phyloP scores from a whole-genome alignment of 2,113 vertebrate species.

The Misgurnus anguillicaudatus region DNA sequence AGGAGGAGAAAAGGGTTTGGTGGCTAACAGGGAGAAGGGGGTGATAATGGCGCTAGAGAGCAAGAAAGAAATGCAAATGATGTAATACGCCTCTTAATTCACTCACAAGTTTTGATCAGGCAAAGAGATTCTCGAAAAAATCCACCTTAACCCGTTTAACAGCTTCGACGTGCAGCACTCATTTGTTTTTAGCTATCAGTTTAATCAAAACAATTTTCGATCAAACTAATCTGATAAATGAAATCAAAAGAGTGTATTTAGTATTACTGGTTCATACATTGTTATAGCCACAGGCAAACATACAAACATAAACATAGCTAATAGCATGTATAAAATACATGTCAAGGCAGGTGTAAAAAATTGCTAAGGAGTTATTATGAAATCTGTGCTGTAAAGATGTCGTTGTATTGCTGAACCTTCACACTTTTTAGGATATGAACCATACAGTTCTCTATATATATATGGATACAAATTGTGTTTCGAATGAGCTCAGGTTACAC shows the following conservation, averaged over 20 bases:
- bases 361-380: neutral
- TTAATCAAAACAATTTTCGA: too few species aligned
- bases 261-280: neutral
- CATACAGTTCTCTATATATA: neutral
- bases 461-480: neutral
- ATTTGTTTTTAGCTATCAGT: neutral
- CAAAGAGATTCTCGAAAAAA: neutral
- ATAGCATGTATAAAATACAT: neutral
- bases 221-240: neutral
- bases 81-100: neutral
- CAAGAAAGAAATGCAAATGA: conserved; percentile 6
- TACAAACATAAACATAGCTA: neutral
- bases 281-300: neutral
- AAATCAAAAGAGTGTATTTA: neutral
- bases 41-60: neutral
- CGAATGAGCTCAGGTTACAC: neutral
- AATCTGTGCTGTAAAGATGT: too few species aligned
- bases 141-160: neutral
- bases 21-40: conserved; percentile 19
- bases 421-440: too few species aligned
- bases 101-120: neutral
- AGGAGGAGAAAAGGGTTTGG: conserved; percentile 31
- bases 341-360: neutral
- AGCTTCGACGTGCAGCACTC: neutral
- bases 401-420: neutral